Percentiles rank a stretch among this genome's conserved stretches.
These are phyloP conservation scores for Cheilosia pagana DNA, from an alignment of 2,888 invertebrate species.

Conservation along the genomic window DNA sequence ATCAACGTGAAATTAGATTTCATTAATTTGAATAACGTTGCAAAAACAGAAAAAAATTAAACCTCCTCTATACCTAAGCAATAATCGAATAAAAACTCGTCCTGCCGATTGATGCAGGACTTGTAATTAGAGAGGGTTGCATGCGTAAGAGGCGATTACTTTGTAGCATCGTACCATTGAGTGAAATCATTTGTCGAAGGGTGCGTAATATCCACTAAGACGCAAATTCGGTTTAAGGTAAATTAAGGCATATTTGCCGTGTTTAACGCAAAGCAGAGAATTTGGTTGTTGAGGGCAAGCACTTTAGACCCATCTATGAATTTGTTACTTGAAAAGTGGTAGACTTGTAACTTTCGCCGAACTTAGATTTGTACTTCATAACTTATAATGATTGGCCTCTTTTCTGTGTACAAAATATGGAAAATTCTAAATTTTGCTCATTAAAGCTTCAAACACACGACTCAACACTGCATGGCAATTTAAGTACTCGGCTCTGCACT, in stretches of 20 bases:
- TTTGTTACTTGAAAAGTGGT: too few relatives aligned
- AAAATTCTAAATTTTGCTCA: too few relatives aligned
- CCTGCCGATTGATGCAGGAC: slow-evolving; percentile 27
- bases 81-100: slow-evolving; percentile 59
- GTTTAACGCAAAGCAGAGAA: background rate
- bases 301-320: too few relatives aligned
- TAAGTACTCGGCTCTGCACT: too few relatives aligned
- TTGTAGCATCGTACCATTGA: slow-evolving; percentile 18
- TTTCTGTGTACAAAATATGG: too few relatives aligned
- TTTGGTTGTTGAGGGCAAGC: background rate
- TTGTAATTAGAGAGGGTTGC: slow-evolving; percentile 31
- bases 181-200: slow-evolving; percentile 23
- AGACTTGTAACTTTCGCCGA: too few relatives aligned
- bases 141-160: slow-evolving; percentile 33
- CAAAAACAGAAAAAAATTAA: slow-evolving; percentile 6
- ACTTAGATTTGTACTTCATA: too few relatives aligned
- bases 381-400: too few relatives aligned
- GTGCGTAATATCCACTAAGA: slow-evolving; percentile 32
- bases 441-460: too few relatives aligned
- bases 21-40: slow-evolving; percentile 43
- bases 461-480: too few relatives aligned
- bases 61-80: slow-evolving; percentile 20
- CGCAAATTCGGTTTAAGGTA: slow-evolving; percentile 11
- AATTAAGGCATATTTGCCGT: background rate
- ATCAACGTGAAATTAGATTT: slow-evolving; percentile 47